A percentile compares a stretch with the other conserved stretches of the same genome.
Conservation (phyloP, 2,797 vertebrate genomes). For the Limosa lapponica region DNA sequence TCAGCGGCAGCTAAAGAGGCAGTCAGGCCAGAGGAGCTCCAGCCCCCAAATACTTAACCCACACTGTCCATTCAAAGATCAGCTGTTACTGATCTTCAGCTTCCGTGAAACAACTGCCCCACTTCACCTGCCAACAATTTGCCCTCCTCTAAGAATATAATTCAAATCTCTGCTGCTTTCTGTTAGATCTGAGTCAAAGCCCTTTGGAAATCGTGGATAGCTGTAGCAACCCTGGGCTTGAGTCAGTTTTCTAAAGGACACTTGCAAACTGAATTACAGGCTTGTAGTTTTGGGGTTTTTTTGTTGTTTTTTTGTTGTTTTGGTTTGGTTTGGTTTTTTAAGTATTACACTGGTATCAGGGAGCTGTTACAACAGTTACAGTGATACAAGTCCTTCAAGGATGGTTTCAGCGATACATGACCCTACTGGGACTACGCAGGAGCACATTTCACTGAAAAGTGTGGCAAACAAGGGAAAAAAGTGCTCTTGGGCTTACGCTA, state of each 20-base stretch:
- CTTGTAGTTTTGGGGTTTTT: not conserved
- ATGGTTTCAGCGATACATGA: not conserved
- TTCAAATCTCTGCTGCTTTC: not conserved
- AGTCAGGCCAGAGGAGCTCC: not conserved
- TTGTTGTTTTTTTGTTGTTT: not conserved
- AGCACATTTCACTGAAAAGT: not conserved
- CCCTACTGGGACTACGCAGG: not conserved
- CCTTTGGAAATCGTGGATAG: not conserved
- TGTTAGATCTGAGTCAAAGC: not conserved
- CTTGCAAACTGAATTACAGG: not conserved
- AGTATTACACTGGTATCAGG: not conserved
- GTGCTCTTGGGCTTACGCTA: not conserved
- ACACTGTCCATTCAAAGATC: not conserved
- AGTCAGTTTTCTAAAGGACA: not conserved
- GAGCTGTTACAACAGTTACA: not conserved
- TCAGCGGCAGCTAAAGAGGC: not conserved
- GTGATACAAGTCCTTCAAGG: not conserved
- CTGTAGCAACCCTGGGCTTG: not conserved
- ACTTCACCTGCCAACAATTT: not conserved
- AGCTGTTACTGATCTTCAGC: no score
- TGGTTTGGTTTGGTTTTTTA: not conserved
- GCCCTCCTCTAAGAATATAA: not conserved
- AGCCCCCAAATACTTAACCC: not conserved
- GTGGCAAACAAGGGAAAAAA: not conserved
- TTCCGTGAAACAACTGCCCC: not conserved